Base-by-base conservation (phyloP, 2,797 vertebrate species). In the Myripristis murdjan region DNA sequence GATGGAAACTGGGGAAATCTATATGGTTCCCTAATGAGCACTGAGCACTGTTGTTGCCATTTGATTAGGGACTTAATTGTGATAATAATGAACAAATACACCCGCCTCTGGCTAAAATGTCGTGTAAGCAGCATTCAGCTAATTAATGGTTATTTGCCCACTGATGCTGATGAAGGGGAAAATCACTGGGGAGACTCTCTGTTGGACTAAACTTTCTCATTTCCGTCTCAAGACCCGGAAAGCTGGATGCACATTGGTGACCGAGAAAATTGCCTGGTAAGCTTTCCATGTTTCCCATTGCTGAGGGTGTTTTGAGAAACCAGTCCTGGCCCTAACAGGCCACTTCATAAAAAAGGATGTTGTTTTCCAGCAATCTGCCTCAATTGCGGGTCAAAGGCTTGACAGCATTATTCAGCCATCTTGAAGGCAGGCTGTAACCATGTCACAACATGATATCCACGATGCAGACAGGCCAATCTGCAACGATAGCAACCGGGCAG, bases 21-120 rank as follows among this genome's bases (percentile, higher is more conserved):
- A 87, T 87, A 88, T 35, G 57, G 72, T 64, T 83, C 86, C 77
- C 77, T 92, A 91, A 89, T 88, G 90, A 89, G 83, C 75, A 85
- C 82, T 80, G 70, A 82, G 75, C 56, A 55, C 64, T 41, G 51
- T 58, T 62, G 81, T 81, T 75, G 79, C 79, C 74, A 83, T 92
- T 91, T 92, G 83, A 93, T 92, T 90, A 88, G 74, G 55, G 54
- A 56, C 73, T 85, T 93, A 91, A 93, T 92, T 92, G 90, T 73
- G 73, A 84, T 87, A 84, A 88, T 94, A 93, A 93, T 92, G 84
- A 94, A 90, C 85, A 91, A 93, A 93, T 82, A 89, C 82, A 82
- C 81, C 81, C 85, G 75, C 81, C 79, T 85, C 67, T 57, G 65
- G 75, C 77, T 79, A 66, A 84, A 86, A 86, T 31, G 57, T 63